phyloP scores from a whole-genome alignment of 2,113 vertebrate species.

The Parus major region DNA sequence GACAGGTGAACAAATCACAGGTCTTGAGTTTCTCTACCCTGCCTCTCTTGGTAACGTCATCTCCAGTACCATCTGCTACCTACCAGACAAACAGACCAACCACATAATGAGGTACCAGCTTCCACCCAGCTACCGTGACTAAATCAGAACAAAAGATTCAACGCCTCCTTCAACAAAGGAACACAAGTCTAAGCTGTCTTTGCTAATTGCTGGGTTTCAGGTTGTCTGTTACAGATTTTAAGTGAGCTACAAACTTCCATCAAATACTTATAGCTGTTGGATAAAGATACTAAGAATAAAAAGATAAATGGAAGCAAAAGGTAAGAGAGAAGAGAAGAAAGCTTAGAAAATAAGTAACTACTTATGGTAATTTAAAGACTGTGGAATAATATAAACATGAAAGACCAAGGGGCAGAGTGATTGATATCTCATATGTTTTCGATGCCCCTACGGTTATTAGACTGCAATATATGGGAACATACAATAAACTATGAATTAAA shows the following conservation, averaged over 20 bases:
- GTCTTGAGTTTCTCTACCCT: slow-evolving; percentile 78
- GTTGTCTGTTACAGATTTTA: slow-evolving; percentile 78
- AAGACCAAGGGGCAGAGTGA: slow-evolving; percentile 74
- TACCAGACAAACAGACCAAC: slow-evolving; percentile 78
- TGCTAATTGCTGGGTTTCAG: slow-evolving; percentile 80
- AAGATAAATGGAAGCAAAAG: slow-evolving; percentile 65
- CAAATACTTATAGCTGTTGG: slow-evolving; percentile 68
- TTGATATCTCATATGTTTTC: slow-evolving; percentile 78
- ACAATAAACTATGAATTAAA: slow-evolving; percentile 83
- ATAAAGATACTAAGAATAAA: slow-evolving; percentile 67
- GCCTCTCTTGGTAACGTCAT: slow-evolving; percentile 72
- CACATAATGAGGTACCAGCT: slow-evolving; percentile 83
- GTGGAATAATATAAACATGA: slow-evolving; percentile 52
- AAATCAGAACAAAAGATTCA: slow-evolving; percentile 85
- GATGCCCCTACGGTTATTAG: slow-evolving; percentile 78
- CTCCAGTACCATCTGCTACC: slow-evolving; percentile 82
- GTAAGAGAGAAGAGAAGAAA: slow-evolving; percentile 61
- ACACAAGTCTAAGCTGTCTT: slow-evolving; percentile 78
- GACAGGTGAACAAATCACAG: slow-evolving; percentile 84
- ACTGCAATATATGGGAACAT: slow-evolving; percentile 78
- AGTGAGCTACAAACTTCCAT: slow-evolving; percentile 75
- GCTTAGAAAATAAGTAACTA: slow-evolving; percentile 59
- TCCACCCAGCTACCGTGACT: slow-evolving; percentile 84
- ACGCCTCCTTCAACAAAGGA: slow-evolving; percentile 81
- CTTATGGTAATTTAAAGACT: slow-evolving; percentile 63